phyloP scores from a whole-genome alignment of 2,888 invertebrate species.

The Cephus sareptanus region DNA sequence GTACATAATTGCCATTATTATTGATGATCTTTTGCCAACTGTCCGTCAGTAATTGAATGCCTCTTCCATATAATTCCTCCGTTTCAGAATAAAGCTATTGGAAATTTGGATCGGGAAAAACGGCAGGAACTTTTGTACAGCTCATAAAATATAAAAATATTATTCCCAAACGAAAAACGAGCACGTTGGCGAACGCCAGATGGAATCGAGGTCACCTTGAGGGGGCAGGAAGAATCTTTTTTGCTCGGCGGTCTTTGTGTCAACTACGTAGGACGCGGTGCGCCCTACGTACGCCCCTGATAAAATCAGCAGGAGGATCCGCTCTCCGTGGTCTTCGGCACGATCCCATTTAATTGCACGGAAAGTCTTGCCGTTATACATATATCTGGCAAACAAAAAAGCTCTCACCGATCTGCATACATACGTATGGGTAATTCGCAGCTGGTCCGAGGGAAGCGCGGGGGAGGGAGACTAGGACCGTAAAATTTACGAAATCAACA shows the following conservation, averaged over 20 bases:
- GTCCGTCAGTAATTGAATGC: too few relatives aligned
- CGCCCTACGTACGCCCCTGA: background rate
- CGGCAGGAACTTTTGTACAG: too few relatives aligned
- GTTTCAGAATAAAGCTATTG: too few relatives aligned
- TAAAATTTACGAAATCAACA: background rate
- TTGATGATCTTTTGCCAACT: too few relatives aligned
- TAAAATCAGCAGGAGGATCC: background rate
- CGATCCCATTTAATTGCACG: background rate
- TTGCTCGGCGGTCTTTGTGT: background rate
- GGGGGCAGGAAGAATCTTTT: background rate
- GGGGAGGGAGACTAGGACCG: background rate
- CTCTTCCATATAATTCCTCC: too few relatives aligned
- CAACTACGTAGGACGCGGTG: background rate
- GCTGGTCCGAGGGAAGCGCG: background rate
- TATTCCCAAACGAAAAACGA: background rate
- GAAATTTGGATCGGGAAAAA: too few relatives aligned
- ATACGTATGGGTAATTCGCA: background rate
- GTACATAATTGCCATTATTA: too few relatives aligned
- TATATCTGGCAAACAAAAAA: background rate
- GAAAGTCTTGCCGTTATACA: background rate
- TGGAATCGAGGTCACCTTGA: background rate
- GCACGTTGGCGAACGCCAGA: background rate
- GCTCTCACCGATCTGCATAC: background rate
- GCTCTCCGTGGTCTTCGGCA: background rate
- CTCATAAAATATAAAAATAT: background rate